These are phyloP conservation scores for Lottia gigantea DNA, from an alignment of 2,888 invertebrate species.

Conservation along the genomic window DNA sequence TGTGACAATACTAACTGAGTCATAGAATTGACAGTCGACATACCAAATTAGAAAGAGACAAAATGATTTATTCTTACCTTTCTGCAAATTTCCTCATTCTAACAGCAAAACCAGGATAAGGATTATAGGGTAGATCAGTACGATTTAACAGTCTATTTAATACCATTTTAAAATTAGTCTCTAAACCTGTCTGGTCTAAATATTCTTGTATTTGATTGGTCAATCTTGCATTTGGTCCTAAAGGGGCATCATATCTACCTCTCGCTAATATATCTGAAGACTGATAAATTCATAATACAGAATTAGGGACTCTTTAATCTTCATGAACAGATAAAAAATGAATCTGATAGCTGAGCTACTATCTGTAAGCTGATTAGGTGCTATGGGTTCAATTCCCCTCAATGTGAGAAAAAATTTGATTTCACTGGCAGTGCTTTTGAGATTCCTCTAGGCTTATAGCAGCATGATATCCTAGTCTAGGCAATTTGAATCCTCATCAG, in stretches of 20 bases:
- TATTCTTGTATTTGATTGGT: slow-evolving; percentile 44
- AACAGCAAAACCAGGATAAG: slow-evolving; percentile 56
- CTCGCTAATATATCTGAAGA: slow-evolving; percentile 15
- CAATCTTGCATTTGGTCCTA: slow-evolving; percentile 24
- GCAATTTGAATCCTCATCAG: too few relatives aligned
- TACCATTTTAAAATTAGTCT: slow-evolving; percentile 47
- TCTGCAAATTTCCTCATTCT: slow-evolving; percentile 50
- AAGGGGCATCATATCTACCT: slow-evolving; percentile 20
- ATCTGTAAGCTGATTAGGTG: too few relatives aligned
- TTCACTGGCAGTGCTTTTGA: too few relatives aligned
- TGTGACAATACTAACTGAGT: neutral
- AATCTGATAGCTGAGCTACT: too few relatives aligned
- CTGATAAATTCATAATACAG: neutral
- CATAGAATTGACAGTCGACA: neutral
- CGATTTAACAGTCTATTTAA: slow-evolving; percentile 45
- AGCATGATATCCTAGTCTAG: too few relatives aligned
- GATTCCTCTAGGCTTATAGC: too few relatives aligned
- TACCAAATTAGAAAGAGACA: too few relatives aligned
- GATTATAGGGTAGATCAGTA: slow-evolving; percentile 59
- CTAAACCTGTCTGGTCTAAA: slow-evolving; percentile 48
- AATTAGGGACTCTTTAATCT: neutral
- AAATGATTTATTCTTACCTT: slow-evolving; percentile 31
- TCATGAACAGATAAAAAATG: too few relatives aligned
- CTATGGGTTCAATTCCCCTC: too few relatives aligned
- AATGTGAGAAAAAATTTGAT: too few relatives aligned